phyloP scores from a whole-genome alignment of 2,113 vertebrate species.

The Trochalopteron elliotii region DNA sequence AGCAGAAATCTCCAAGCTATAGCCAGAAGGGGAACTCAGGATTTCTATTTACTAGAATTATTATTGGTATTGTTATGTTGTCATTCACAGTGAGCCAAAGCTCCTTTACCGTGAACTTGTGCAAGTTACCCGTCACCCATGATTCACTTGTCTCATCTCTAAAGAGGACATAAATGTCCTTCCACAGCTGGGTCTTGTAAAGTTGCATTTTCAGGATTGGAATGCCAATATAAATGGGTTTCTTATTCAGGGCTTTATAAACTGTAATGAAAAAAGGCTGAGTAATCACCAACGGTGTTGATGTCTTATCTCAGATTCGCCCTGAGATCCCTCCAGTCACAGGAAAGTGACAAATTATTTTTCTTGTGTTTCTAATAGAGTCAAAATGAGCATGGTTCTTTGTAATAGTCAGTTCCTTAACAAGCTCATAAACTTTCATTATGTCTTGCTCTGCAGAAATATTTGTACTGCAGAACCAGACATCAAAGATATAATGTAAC shows the following conservation, averaged over 20 bases:
- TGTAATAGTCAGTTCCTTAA: conserved; percentile 49
- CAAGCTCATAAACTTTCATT: conserved; percentile 60
- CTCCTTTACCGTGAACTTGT: not conserved
- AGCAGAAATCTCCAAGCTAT: not conserved
- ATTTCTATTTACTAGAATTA: conserved; percentile 1
- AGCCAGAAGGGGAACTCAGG: not conserved
- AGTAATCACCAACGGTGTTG: conserved; percentile 33
- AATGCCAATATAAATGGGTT: conserved; percentile 21
- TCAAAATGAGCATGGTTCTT: conserved; percentile 40
- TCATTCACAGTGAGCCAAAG: not conserved
- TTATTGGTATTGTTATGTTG: not conserved
- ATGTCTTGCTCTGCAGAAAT: conserved; percentile 37
- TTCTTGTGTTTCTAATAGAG: conserved; percentile 53
- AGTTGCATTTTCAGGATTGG: conserved; percentile 12
- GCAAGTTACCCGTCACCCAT: not conserved
- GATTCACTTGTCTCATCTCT: conserved; percentile 4
- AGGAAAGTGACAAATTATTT: conserved; percentile 57
- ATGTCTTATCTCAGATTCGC: conserved; percentile 47
- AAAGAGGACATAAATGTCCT: conserved; percentile 26
- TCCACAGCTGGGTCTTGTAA: conserved; percentile 43
- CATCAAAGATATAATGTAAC: conserved; percentile 38
- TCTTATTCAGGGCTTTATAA: conserved; percentile 43
- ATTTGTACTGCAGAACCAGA: conserved; percentile 37
- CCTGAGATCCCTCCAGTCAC: conserved; percentile 1
- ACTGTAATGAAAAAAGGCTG: conserved; percentile 41